Evolutionary conservation across 2,113 vertebrate species (phyloP), one percentile per base, ranked within the genome.

Genomic region (Cheirogaleus medius): DNA sequence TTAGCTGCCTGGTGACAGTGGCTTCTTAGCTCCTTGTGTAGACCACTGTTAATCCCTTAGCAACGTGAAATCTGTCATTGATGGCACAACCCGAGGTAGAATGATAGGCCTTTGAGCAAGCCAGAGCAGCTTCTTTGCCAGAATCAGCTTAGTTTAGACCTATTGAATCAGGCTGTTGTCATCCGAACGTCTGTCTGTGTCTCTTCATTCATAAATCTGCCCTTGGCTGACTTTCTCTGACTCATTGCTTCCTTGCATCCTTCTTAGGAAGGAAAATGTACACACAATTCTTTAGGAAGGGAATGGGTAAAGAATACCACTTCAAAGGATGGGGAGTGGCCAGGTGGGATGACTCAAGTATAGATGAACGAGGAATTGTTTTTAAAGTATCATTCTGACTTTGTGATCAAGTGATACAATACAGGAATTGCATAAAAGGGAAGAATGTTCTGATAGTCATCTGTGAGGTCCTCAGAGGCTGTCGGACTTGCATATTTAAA

Each of bases 401-500:
- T 96, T 98, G 84, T 92, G 95, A 96, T 90, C 18, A 2, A 83
- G 52, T 96, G 34, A 42, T 96, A 44, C 94, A 92, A 97, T 96
- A 96, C 44, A 97, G 60, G 81, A 85, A 93, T 83, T 92, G 49
- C 87, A 87, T 93, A 77, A 78, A 97, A 95, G 54, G 92, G 17
- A 90, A 89, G 18, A 56, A 95, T 87, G 96, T 37, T 94, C 71
- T 87, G 96, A 97, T 44, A 76, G 54, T 92, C 37, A 69, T 81
- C 63, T 92, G 39, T 71, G 81, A 78, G 66, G 66, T 95, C n/a
- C 10, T 91, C 83, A 89, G 97, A 96, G 85, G 90, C 68, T 97
- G 92, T 94, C 74, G 88, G 95, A 96, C 97, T 69, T 96, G 87
- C 81, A 94, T 92, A 87, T 94, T 85, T 98, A 56, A 91, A 96